These are phyloP conservation scores for Capreolus pygargus DNA, from an alignment of 2,113 vertebrate genomes.

Conservation along the genomic window DNA sequence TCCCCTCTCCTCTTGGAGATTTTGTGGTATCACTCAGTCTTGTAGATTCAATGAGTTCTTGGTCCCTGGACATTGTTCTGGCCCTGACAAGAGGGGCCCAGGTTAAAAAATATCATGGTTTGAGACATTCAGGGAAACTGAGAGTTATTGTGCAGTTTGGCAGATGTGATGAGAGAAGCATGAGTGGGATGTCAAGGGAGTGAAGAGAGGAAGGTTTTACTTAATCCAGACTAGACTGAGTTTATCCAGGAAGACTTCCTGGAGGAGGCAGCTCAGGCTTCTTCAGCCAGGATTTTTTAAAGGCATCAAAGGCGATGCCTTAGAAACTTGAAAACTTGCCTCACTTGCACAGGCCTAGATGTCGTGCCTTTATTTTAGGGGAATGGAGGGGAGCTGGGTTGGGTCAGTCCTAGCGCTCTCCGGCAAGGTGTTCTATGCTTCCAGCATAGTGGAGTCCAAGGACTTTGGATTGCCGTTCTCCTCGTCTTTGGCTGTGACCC, in stretches of 20 bases:
- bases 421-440: neutral
- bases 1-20: neutral
- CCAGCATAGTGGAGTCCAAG: neutral
- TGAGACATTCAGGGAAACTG: neutral
- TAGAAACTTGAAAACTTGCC: neutral
- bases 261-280: neutral
- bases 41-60: neutral
- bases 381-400: neutral
- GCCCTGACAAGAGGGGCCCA: neutral
- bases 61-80: rapidly evolving
- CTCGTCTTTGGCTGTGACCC: neutral
- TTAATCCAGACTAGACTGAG: neutral
- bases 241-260: neutral
- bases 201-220: neutral
- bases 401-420: rapidly evolving
- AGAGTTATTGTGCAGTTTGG: neutral
- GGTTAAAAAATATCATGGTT: neutral
- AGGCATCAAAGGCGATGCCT: neutral
- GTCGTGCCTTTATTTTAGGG: rapidly evolving
- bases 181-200: neutral
- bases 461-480: neutral
- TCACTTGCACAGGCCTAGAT: neutral
- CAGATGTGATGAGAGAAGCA: neutral
- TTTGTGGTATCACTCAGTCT: neutral
- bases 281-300: neutral